Conservation (phyloP, 2,113 vertebrate species). For the Pseudorectes ferrugineus region DNA sequence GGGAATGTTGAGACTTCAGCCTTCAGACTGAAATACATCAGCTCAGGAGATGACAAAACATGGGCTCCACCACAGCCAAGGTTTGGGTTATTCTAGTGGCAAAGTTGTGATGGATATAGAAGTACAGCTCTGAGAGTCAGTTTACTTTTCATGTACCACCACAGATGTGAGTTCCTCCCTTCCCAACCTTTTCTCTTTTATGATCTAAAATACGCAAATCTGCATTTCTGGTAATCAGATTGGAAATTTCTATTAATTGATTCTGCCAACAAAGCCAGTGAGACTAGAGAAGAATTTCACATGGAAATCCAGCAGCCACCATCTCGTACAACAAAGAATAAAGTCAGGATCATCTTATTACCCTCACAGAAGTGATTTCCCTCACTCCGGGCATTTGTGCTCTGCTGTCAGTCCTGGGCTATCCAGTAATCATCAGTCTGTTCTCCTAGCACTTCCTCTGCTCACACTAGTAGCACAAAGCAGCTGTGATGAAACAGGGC, state of each 20-base stretch:
- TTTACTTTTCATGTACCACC: neutral
- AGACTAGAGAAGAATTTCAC: neutral
- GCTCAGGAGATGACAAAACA: neutral
- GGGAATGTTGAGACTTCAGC: neutral
- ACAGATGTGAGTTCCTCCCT: neutral
- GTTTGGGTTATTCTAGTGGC: neutral
- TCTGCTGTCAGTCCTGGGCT: neutral
- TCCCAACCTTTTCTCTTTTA: neutral
- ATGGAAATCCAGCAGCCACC: neutral
- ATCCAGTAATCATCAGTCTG: neutral
- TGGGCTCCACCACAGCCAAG: neutral
- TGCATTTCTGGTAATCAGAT: neutral
- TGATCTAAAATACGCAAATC: neutral
- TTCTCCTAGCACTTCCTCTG: neutral
- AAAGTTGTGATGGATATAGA: neutral
- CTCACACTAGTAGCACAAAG: neutral
- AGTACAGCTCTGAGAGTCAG: neutral
- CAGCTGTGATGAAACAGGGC: conserved; percentile 18
- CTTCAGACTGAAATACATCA: neutral
- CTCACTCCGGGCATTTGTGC: neutral
- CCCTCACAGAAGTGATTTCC: neutral
- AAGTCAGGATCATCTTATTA: neutral
- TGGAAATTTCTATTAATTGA: neutral
- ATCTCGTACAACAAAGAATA: neutral
- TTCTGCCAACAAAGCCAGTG: neutral